phyloP scores from a whole-genome alignment of 2,888 invertebrate genomes.

The Fabriciana adippe region DNA sequence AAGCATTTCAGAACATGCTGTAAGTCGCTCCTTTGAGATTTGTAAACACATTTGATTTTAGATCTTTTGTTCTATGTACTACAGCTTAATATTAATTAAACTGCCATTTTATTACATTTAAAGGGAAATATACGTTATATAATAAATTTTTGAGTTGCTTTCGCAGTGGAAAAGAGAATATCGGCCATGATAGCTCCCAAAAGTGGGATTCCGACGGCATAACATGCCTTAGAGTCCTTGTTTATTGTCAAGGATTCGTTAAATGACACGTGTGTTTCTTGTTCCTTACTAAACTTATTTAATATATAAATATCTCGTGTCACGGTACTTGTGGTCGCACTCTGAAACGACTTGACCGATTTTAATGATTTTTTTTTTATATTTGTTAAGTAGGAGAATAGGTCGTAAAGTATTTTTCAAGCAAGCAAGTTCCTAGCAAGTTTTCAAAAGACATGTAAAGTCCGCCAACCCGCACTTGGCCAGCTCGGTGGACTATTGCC shows the following conservation, averaged over 20 bases:
- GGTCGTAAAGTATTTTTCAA: too few species aligned
- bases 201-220: constrained; percentile 54
- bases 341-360: too few species aligned
- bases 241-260: constrained; percentile 64
- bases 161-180: constrained; percentile 36
- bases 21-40: constrained; percentile 67
- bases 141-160: constrained; percentile 42
- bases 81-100: constrained; percentile 16
- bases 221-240: constrained; percentile 60
- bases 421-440: too few species aligned
- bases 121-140: constrained; percentile 1
- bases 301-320: too few species aligned
- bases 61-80: constrained; percentile 41
- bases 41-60: constrained; percentile 43
- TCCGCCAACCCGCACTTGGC: too few species aligned
- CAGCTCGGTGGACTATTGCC: too few species aligned
- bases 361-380: too few species aligned
- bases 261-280: constrained; percentile 36
- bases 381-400: too few species aligned
- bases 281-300: not conserved
- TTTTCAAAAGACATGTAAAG: too few species aligned
- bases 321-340: too few species aligned
- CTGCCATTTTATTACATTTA: not conserved
- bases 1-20: constrained; percentile 70
- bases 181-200: constrained; percentile 54